phyloP scores from a whole-genome alignment of 2,888 invertebrate species.

The Aporophyla nigra region DNA sequence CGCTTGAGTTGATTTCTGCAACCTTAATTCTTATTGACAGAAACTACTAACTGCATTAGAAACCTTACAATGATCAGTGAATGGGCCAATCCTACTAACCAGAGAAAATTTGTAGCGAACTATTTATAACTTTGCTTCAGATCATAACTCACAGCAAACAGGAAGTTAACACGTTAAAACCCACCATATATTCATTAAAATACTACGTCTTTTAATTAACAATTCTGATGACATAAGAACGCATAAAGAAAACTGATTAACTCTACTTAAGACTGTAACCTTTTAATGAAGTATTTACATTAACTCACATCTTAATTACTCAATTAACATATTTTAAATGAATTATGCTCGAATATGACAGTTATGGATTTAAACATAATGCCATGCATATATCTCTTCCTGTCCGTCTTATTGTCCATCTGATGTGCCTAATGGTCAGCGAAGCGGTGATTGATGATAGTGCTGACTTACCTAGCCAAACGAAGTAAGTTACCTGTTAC shows the following conservation, averaged over 20 bases:
- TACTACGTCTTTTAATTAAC: not conserved
- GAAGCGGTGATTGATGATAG: not conserved
- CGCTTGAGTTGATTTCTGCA: not conserved
- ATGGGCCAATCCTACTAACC: not conserved
- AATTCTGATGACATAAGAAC: slow-evolving; percentile 26
- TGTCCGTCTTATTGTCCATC: not conserved
- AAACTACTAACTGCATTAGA: not conserved
- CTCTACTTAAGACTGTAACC: slow-evolving; percentile 21
- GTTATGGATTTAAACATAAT: not conserved
- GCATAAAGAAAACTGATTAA: slow-evolving; percentile 33
- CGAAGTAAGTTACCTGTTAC: not conserved
- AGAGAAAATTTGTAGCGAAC: not conserved
- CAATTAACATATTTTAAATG: slow-evolving; percentile 28
- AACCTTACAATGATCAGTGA: not conserved
- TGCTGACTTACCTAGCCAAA: not conserved
- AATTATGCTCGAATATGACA: not conserved
- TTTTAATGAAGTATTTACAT: slow-evolving; percentile 37
- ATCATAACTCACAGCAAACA: not conserved
- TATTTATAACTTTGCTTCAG: not conserved
- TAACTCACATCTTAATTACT: slow-evolving; percentile 25
- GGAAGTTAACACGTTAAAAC: slow-evolving; percentile 6
- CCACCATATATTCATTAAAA: slow-evolving; percentile 4
- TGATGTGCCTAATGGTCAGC: not conserved
- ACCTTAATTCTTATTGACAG: not conserved
- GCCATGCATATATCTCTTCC: not conserved